A percentile compares a stretch with the other conserved stretches of the same genome.
Evolutionary conservation across 2,888 invertebrate species (phyloP).

Genomic region (Coenonympha arcania): DNA sequence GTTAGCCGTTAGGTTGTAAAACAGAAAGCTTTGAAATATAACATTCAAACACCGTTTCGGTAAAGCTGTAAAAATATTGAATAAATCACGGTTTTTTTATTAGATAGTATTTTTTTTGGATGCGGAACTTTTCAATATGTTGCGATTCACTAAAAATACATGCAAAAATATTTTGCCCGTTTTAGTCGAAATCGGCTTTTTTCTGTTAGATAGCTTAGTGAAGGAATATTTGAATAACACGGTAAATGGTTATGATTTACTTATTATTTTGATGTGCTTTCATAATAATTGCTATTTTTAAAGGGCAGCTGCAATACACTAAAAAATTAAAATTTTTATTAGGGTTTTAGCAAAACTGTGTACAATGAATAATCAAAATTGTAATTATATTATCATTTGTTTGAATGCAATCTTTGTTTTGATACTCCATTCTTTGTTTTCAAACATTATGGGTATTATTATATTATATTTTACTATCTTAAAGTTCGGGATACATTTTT

Average conservation of each 20-base stretch:
- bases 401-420: too few species aligned
- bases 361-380: too few species aligned
- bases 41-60: neutral
- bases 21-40: neutral
- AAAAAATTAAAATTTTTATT: too few species aligned
- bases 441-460: too few species aligned
- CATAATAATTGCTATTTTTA: too few species aligned
- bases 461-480: too few species aligned
- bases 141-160: neutral
- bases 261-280: neutral
- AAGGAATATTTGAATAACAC: neutral
- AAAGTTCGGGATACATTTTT: too few species aligned
- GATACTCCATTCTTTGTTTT: too few species aligned
- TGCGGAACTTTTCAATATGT: neutral
- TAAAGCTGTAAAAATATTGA: neutral
- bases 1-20: too few species aligned
- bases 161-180: neutral
- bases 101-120: neutral
- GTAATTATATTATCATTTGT: too few species aligned
- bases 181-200: neutral
- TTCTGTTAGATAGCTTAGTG: neutral
- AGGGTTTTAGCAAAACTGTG: too few species aligned
- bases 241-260: neutral
- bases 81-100: constrained; percentile 1
- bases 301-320: too few species aligned